Base-by-base conservation (phyloP, 2,888 invertebrate species). In the Drosophila kambysellisi region DNA sequence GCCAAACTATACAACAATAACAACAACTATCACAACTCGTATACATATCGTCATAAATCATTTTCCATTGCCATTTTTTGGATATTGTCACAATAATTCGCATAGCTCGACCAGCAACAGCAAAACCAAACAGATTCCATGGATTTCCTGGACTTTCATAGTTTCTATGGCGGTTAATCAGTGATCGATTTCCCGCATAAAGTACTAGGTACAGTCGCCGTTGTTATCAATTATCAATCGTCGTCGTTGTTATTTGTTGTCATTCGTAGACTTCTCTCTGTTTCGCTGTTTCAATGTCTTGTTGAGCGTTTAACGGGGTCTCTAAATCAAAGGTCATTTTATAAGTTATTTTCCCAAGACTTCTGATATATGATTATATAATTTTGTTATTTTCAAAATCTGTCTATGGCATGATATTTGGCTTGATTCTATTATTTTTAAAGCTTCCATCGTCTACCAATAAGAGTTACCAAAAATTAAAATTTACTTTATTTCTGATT, bases 71-170 rank as follows among this genome's bases (percentile, higher is more conserved):
- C 17, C 50, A 48, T 48, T 41, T 46, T 46, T 41, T 51, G 66
- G 56, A 66, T 70, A 66, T 41, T 63, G 50, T n/a, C 51, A 69
- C 39, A 37, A 65, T 62, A 69, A 71, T 52, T 61, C 70, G 78
- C 66, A 73, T 83, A 92, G 92, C 87, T 89, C 87, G 90, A 92
- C 77, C 90, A 92, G 84, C 92, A 91, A 83, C 91, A 91, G 84
- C 91, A 88, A 87, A 92, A 92, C 89, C 91, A 91, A 86, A 86
- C 91, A 76, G 92, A 92, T 81, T 89, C 91, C 81, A 90, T 92
- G 85, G 92, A 92, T 89, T 92, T 92, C 83, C 85, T 92, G 92
- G 92, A 92, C 74, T 92, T 92, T 81, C 92, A 92, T 88, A 92
- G 91, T 90, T 92, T 92, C 80, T 92, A 92, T 86, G 86, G 85